A percentile compares a stretch with the other conserved stretches of the same genome.
Conservation (phyloP, 2,797 vertebrate genomes). For the Typhlichthys eigenmanni region DNA sequence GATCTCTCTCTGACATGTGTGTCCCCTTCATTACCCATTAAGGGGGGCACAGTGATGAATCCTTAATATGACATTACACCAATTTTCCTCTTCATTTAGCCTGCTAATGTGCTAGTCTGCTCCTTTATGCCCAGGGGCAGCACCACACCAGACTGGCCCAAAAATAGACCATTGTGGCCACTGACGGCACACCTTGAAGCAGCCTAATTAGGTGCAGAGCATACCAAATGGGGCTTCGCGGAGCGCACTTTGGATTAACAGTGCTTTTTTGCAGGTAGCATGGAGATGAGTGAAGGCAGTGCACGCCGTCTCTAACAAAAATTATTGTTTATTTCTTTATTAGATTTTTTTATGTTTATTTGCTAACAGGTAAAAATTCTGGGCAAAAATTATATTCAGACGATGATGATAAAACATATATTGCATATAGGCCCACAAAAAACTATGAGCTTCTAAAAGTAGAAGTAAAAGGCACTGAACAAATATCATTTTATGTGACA, state of each 20-base stretch:
- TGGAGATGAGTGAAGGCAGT: neutral
- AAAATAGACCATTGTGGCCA: conserved; percentile 75
- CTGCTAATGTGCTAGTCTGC: conserved; percentile 90
- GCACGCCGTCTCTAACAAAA: neutral
- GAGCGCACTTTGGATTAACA: conserved; percentile 63
- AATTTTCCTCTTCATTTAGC: conserved; percentile 99
- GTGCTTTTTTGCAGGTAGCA: conserved; percentile 37
- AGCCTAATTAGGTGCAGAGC: conserved; percentile 77
- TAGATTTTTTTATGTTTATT: conserved; percentile 19
- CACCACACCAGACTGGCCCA: conserved; percentile 82
- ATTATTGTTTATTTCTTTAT: neutral
- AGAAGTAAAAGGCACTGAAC: too few relatives aligned
- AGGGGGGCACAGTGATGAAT: conserved; percentile 93
- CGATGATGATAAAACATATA: too few relatives aligned
- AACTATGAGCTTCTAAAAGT: too few relatives aligned
- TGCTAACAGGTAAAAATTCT: neutral
- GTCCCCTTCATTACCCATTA: conserved; percentile 77
- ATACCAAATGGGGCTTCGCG: conserved; percentile 76
- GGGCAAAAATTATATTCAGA: neutral
- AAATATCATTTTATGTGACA: too few relatives aligned
- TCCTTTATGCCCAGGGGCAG: conserved; percentile 78
- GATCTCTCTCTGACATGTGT: conserved; percentile 76
- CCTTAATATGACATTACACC: conserved; percentile 98
- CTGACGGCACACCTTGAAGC: conserved; percentile 79
- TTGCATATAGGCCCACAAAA: too few relatives aligned